Evolutionary conservation across 2,113 vertebrate species (phyloP).

Genomic region (Condylura cristata): DNA sequence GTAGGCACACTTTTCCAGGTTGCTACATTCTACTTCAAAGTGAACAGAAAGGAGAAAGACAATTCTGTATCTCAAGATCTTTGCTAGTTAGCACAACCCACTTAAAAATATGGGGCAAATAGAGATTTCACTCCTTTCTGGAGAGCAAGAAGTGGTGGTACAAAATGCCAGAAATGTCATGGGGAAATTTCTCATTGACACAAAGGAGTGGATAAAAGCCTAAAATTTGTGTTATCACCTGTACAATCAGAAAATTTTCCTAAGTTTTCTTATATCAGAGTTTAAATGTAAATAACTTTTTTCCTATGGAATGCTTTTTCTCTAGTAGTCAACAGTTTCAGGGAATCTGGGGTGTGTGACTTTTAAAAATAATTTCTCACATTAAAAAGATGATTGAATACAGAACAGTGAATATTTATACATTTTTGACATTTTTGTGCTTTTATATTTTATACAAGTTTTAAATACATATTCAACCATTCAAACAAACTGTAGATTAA

Average conservation of each 20-base stretch:
- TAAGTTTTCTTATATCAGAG: constrained; percentile 38
- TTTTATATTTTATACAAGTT: constrained; percentile 35
- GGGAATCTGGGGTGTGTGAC: neutral
- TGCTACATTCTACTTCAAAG: neutral
- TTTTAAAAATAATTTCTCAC: constrained; percentile 37
- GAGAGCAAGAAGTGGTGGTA: neutral
- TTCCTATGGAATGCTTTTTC: constrained; percentile 39
- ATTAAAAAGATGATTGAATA: constrained; percentile 46
- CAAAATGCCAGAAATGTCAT: neutral
- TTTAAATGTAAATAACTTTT: constrained; percentile 43
- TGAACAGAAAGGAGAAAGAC: neutral
- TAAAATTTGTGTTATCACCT: constrained; percentile 19
- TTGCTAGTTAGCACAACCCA: neutral
- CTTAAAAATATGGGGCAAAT: neutral
- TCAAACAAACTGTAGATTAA: too few species aligned
- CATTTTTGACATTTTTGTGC: neutral
- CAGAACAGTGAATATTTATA: constrained; percentile 1
- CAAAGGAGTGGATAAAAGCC: neutral
- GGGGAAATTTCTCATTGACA: neutral
- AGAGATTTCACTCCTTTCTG: neutral
- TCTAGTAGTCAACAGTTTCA: constrained; percentile 44
- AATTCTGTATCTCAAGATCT: neutral
- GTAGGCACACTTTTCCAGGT: neutral
- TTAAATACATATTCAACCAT: constrained; percentile 36
- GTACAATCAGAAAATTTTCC: constrained; percentile 35